Conservation (phyloP, 1,140 invertebrate genomes). For the Calephelis virginiensis region DNA sequence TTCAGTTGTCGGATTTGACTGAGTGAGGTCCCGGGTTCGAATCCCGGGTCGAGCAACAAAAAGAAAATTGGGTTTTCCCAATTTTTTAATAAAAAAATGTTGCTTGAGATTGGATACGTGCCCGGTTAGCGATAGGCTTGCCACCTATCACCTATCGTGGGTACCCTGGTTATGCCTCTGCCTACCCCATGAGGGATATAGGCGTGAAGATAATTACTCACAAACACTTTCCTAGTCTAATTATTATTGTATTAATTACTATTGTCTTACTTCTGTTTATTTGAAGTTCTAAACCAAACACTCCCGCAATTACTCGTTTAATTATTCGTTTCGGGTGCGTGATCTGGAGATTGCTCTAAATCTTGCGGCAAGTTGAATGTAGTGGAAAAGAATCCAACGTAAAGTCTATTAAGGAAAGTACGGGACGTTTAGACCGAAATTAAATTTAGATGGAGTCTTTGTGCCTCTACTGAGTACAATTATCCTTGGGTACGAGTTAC, state of each 20-base stretch:
- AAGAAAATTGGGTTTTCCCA: too few species aligned
- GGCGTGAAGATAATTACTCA: too few species aligned
- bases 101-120: too few species aligned
- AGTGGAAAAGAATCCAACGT: conserved; percentile 51
- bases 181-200: too few species aligned
- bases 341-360: conserved; percentile 19
- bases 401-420: conserved; percentile 58
- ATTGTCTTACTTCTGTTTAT: neutral
- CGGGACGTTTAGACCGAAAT: conserved; percentile 47
- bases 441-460: conserved; percentile 63
- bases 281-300: neutral
- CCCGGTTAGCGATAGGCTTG: too few species aligned
- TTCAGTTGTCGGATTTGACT: too few species aligned
- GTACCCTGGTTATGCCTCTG: too few species aligned
- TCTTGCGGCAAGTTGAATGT: conserved; percentile 35
- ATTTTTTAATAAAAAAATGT: too few species aligned
- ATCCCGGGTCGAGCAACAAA: too few species aligned
- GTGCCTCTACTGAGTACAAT: conserved; percentile 27
- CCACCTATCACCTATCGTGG: too few species aligned
- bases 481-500: neutral
- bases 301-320: conserved; percentile 19
- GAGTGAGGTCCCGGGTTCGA: too few species aligned
- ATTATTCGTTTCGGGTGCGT: conserved; percentile 19
- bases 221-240: too few species aligned
- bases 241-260: neutral